Base-by-base conservation (phyloP, 2,888 invertebrate species). In the Melolontha melolontha region DNA sequence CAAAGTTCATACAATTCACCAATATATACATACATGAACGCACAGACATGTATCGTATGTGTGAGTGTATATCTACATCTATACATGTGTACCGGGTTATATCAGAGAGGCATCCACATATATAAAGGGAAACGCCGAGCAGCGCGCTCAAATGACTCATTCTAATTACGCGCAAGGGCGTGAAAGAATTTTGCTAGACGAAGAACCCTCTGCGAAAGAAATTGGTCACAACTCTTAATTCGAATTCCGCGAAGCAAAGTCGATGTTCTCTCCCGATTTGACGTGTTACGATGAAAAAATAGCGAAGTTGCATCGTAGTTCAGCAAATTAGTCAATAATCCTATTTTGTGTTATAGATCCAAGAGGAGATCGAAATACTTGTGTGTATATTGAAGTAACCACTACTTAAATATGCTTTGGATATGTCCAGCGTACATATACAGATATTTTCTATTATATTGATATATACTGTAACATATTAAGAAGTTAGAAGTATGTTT, bases 201-300 rank as follows among this genome's bases (percentile, higher is more conserved):
- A 47, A 47, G 59, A 14, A 44, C 59, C 59, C 59, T 62, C 39
- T 44, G 8, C 47, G 59, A 34, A 62, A 47, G 59, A 62, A 62
- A 62, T 62, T 62, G 59, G 59, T 62, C 59, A 44, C 59, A 47
- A 62, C 59, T 62, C 59, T 62, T 62, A 62, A 62, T 62, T 62
- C 59, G 59, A 47, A 62, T 62, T 62, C 47, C 59, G 59, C 59
- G 47, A 62, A 62, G 44, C 59, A 47, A 47, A 62, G 59, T 62
- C 59, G 59, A 47, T 39, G 59, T 16, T 47, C 59, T 29, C 47
- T 47, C 49, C 7, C 10, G 34, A 34, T 34, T 34, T 34, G 7
- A 1, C 34, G 7, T 34, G 6, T 8, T 34, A 34, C 34, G 10
- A 6, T 34, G 1, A 34, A 34, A 34, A 34, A 34, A 10, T 6